phyloP scores from a whole-genome alignment of 2,888 invertebrate species.

The Trichogramma evanescens region DNA sequence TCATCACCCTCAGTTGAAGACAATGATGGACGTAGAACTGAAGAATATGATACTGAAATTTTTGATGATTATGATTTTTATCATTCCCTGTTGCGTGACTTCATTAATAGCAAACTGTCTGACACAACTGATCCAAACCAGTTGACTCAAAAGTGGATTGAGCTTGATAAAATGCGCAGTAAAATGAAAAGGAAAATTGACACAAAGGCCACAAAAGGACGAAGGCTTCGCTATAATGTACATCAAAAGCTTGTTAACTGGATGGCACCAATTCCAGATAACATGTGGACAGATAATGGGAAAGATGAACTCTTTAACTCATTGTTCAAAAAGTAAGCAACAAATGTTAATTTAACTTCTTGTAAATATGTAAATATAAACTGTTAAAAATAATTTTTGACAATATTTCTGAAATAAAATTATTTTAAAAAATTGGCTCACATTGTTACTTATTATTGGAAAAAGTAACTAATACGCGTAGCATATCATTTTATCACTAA shows the following conservation, averaged over 20 bases:
- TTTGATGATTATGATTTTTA: conserved; percentile 98
- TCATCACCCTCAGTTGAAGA: conserved; percentile 30
- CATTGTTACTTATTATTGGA: background rate
- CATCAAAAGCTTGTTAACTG: conserved; percentile 83
- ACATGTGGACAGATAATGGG: conserved; percentile 69
- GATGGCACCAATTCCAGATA: conserved; percentile 71
- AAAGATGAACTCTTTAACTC: conserved; percentile 76
- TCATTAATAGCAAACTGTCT: conserved; percentile 85
- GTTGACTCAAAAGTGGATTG: conserved; percentile 82
- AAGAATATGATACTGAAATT: conserved; percentile 71
- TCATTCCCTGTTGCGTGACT: conserved; percentile 81
- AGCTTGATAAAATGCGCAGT: conserved; percentile 82
- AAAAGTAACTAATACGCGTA: background rate
- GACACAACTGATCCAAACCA: conserved; percentile 78
- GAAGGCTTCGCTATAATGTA: conserved; percentile 79
- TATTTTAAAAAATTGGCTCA: background rate
- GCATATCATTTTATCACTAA: no score
- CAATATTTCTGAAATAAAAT: background rate
- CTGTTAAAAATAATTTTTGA: no score
- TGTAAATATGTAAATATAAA: no score
- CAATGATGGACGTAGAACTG: conserved; percentile 43
- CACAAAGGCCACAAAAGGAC: conserved; percentile 88
- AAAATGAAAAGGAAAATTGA: conserved; percentile 91
- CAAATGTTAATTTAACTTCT: background rate
- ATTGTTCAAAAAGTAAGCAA: conserved; percentile 61